Evolutionary conservation across 1,140 invertebrate species (phyloP).

Genomic region (Lasioglossum albipes): DNA sequence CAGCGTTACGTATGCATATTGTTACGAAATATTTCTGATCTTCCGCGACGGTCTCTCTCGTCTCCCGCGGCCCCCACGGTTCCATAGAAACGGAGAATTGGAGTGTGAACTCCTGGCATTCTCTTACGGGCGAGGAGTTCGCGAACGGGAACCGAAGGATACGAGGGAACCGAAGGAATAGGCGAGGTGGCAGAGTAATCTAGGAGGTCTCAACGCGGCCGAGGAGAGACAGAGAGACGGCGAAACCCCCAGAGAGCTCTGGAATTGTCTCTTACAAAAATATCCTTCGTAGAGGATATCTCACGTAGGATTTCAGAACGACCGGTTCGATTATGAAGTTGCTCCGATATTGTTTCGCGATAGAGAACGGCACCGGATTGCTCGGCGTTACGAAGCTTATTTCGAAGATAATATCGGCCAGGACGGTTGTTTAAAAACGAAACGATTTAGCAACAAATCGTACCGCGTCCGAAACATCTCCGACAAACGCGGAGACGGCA

Average conservation of each 20-base stretch:
- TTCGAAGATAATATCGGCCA: not conserved
- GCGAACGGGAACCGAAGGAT: not conserved
- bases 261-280: conserved; percentile 39
- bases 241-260: conserved; percentile 8
- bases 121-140: conserved; percentile 7
- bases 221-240: conserved; percentile 5
- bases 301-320: conserved; percentile 15
- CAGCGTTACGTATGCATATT: conserved; percentile 20
- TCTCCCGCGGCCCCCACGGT: not conserved
- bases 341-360: conserved; percentile 23
- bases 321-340: conserved; percentile 36
- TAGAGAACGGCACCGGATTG: not conserved
- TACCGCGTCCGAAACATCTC: not conserved
- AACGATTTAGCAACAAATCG: not conserved
- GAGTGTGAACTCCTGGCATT: conserved; percentile 38
- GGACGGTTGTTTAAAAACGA: not conserved
- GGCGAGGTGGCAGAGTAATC: conserved; percentile 42
- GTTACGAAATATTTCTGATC: conserved; percentile 45
- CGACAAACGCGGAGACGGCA: too few relatives aligned
- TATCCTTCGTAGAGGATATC: conserved; percentile 20
- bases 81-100: conserved; percentile 38
- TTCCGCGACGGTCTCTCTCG: conserved; percentile 5
- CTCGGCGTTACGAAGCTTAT: conserved; percentile 11
- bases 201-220: conserved; percentile 17
- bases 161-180: conserved; percentile 1